Percentiles rank a stretch among this genome's conserved stretches.
Conservation (phyloP, 2,113 vertebrate genomes). For the Columba janthina region DNA sequence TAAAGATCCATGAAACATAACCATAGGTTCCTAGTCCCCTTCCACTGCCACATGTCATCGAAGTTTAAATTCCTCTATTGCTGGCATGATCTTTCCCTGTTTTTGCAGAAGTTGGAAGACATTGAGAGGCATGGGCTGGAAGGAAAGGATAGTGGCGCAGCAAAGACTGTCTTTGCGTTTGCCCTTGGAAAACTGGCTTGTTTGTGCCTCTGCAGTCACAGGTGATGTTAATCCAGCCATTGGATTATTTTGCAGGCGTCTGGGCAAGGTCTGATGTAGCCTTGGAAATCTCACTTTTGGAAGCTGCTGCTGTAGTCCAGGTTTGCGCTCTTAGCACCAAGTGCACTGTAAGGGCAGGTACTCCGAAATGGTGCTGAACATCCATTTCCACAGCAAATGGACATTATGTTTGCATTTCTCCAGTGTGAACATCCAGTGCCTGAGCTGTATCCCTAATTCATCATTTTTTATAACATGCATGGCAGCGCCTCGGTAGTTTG, state of each 20-base stretch:
- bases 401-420: fast-evolving
- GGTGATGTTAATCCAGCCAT: not conserved
- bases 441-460: too few relatives aligned
- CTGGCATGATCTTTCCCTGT: not conserved
- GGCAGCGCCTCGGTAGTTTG: too few relatives aligned
- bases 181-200: not conserved
- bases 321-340: not conserved
- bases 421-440: not conserved
- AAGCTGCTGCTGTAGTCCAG: not conserved
- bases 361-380: too few relatives aligned
- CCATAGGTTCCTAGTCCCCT: not conserved
- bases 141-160: not conserved
- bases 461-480: too few relatives aligned
- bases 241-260: too few relatives aligned
- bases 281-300: not conserved
- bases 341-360: fast-evolving
- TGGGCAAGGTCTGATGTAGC: not conserved
- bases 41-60: not conserved
- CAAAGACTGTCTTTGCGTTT: not conserved
- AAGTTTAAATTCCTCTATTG: too few relatives aligned
- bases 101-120: not conserved
- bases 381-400: fast-evolving
- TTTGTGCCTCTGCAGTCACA: not conserved
- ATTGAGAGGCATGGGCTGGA: not conserved
- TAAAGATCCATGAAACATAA: not conserved